Conservation (phyloP, 2,888 invertebrate genomes). For the Tenthredo notha region DNA sequence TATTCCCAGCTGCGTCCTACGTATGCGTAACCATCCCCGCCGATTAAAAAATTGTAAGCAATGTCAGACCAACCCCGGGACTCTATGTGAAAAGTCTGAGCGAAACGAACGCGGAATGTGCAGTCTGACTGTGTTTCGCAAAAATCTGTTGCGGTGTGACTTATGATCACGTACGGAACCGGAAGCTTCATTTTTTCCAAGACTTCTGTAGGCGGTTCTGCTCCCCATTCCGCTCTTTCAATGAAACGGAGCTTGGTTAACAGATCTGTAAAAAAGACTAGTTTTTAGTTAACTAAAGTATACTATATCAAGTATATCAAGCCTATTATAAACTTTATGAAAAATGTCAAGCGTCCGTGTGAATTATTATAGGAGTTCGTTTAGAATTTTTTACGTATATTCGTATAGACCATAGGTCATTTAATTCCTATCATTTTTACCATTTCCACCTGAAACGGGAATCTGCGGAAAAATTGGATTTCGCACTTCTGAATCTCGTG, state of each 20-base stretch:
- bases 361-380: not conserved
- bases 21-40: constrained; percentile 88
- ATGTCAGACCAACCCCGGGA: constrained; percentile 84
- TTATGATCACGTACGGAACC: constrained; percentile 60
- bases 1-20: constrained; percentile 88
- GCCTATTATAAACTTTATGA: not conserved
- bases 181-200: constrained; percentile 66
- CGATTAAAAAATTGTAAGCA: constrained; percentile 89
- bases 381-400: not conserved
- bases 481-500: constrained; percentile 50
- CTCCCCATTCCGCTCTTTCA: constrained; percentile 84
- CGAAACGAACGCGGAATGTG: constrained; percentile 64
- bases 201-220: constrained; percentile 80
- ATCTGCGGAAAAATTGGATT: constrained; percentile 60
- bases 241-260: constrained; percentile 80
- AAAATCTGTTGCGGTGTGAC: constrained; percentile 42
- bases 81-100: constrained; percentile 82
- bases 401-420: not conserved
- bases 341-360: not conserved
- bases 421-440: not conserved
- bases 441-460: constrained; percentile 57
- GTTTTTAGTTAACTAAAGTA: not conserved
- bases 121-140: constrained; percentile 66
- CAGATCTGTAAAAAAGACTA: constrained; percentile 53
- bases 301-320: not conserved